Evolutionary conservation across 1,140 invertebrate species (phyloP).

Genomic region (Lasaia peninsularis): DNA sequence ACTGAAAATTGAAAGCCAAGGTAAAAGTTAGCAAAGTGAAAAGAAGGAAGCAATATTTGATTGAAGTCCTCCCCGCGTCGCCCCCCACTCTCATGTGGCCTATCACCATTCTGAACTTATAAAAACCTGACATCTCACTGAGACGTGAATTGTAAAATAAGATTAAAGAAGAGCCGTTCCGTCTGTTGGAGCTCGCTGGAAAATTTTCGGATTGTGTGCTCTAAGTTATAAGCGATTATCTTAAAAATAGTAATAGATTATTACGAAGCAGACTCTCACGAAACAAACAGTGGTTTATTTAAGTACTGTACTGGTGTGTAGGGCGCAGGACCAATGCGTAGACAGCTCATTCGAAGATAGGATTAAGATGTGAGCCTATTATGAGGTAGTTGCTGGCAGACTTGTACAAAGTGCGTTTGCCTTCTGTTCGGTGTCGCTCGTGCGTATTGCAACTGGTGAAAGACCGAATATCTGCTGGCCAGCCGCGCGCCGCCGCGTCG

Average conservation of each 20-base stretch:
- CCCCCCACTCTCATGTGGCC: conserved; percentile 26
- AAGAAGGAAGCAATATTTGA: background rate
- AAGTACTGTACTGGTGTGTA: too few species aligned
- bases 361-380: too few species aligned
- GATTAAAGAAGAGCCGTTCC: conserved; percentile 48
- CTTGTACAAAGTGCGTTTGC: too few species aligned
- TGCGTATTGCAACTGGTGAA: too few species aligned
- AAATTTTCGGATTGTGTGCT: conserved; percentile 33
- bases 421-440: too few species aligned
- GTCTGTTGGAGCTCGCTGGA: conserved; percentile 38
- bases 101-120: conserved; percentile 32
- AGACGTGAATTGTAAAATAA: conserved; percentile 66
- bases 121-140: conserved; percentile 49
- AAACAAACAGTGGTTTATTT: too few species aligned
- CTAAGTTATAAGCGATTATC: conserved; percentile 20
- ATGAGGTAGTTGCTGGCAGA: too few species aligned
- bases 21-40: background rate
- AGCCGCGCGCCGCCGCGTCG: too few species aligned
- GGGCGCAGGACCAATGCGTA: too few species aligned
- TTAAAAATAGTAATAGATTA: background rate
- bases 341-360: too few species aligned
- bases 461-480: too few species aligned
- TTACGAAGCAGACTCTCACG: background rate
- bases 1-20: background rate
- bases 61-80: background rate